Conservation (phyloP, 2,113 vertebrate genomes). For the Hippocampus guttulatus region DNA sequence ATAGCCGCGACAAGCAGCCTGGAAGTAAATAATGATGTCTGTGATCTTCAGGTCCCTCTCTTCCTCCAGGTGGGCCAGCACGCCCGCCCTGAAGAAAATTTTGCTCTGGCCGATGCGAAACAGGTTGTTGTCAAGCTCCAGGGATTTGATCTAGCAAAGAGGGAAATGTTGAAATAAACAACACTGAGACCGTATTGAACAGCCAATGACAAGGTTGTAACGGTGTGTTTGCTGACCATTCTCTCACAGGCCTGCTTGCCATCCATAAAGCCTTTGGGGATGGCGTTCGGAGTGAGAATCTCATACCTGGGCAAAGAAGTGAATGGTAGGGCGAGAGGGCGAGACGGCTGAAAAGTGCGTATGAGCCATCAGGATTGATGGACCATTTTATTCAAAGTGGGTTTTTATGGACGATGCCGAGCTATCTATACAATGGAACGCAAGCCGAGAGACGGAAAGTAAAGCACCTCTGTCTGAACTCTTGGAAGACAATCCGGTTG, state of each 20-base stretch:
- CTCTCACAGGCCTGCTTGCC: conserved; percentile 97
- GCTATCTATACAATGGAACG: not conserved
- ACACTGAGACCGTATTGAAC: not conserved
- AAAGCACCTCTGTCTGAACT: conserved; percentile 90
- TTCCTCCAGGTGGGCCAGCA: conserved; percentile 94
- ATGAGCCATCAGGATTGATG: not conserved
- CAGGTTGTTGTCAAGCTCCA: conserved; percentile 92
- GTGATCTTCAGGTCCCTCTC: conserved; percentile 98
- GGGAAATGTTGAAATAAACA: not conserved
- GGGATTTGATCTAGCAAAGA: conserved; percentile 82
- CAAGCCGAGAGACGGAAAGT: not conserved
- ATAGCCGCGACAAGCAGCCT: conserved; percentile 92
- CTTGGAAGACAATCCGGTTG: conserved; percentile 97
- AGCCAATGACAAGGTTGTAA: not conserved
- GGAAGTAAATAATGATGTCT: conserved; percentile 97
- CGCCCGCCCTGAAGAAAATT: conserved; percentile 97
- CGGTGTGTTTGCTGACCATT: conserved; percentile 76
- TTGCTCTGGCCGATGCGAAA: conserved; percentile 98
- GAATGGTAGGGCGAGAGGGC: not conserved
- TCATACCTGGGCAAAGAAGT: conserved; percentile 79
- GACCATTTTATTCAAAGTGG: not conserved
- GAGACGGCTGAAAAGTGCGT: not conserved
- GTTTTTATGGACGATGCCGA: not conserved
- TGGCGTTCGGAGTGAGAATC: conserved; percentile 96
- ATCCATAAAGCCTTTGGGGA: conserved; percentile 98